Conservation (phyloP, 2,888 invertebrate species). For the Drosophila conformis region DNA sequence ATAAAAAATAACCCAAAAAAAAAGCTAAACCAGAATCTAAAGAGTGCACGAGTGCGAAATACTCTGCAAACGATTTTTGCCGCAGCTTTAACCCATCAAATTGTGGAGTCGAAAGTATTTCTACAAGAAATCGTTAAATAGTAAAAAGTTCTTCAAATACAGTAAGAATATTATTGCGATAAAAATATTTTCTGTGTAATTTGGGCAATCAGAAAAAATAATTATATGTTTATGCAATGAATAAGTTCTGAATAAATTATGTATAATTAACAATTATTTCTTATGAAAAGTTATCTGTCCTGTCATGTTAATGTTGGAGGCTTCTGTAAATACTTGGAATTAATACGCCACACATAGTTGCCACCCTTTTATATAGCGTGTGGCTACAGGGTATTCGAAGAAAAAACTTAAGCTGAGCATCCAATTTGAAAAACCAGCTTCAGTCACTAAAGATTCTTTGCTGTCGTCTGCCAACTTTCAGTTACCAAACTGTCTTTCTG, state of each 20-base stretch:
- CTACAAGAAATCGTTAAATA: background rate
- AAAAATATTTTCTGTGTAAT: background rate
- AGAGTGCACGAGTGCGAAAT: background rate
- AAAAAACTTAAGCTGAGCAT: slow-evolving; percentile 46
- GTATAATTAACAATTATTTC: background rate
- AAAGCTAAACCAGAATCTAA: background rate
- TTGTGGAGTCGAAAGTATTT: background rate
- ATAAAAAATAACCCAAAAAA: slow-evolving; percentile 13
- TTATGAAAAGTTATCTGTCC: background rate
- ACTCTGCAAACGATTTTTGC: slow-evolving; percentile 15
- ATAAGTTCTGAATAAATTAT: background rate
- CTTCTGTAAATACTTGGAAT: background rate
- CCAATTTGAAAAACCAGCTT: slow-evolving; percentile 69
- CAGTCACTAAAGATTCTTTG: slow-evolving; percentile 60
- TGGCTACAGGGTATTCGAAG: slow-evolving; percentile 49
- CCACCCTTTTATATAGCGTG: slow-evolving; percentile 1
- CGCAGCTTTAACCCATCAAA: background rate
- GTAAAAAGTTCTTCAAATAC: background rate
- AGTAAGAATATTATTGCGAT: background rate
- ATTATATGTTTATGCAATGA: background rate
- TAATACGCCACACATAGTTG: background rate
- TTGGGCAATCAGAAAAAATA: background rate
- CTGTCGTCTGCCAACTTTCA: slow-evolving; percentile 55
- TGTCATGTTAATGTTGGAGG: background rate
- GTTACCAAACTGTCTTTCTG: slow-evolving; percentile 66